phyloP scores from a whole-genome alignment of 2,113 vertebrate species.

The Caloenas nicobarica region DNA sequence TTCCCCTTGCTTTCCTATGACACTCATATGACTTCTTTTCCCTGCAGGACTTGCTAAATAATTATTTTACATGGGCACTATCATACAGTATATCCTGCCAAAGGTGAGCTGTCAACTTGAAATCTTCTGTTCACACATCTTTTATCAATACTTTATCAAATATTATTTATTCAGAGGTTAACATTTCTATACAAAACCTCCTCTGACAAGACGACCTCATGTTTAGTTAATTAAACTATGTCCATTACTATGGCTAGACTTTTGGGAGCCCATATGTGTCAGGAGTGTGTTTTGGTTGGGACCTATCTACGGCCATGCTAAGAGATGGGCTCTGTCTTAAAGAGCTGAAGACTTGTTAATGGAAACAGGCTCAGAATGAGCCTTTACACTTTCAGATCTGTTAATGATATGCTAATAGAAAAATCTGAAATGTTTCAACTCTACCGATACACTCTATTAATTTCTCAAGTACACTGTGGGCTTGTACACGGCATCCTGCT shows the following conservation, averaged over 20 bases:
- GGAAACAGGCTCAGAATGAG: neutral
- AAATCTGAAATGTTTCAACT: neutral
- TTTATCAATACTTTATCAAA: neutral
- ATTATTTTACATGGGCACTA: neutral
- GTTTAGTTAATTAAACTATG: neutral
- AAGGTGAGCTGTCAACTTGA: neutral
- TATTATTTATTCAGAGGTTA: neutral
- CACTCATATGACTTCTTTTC: neutral
- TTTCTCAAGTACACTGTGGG: neutral
- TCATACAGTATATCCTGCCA: neutral
- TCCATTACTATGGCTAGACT: neutral
- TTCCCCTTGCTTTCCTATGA: neutral
- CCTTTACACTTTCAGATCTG: neutral
- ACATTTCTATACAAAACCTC: neutral
- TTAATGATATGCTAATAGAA: neutral
- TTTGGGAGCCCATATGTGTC: neutral
- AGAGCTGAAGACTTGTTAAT: neutral
- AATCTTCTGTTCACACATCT: neutral
- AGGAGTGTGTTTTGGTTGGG: neutral
- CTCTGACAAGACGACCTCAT: neutral
- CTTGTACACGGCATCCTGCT: neutral
- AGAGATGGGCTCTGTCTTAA: neutral
- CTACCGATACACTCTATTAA: neutral
- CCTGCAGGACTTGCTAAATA: neutral
- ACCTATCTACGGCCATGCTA: neutral